Evolutionary conservation across 1,140 invertebrate genomes (phyloP).

Genomic region (Adoxophyes honmai): DNA sequence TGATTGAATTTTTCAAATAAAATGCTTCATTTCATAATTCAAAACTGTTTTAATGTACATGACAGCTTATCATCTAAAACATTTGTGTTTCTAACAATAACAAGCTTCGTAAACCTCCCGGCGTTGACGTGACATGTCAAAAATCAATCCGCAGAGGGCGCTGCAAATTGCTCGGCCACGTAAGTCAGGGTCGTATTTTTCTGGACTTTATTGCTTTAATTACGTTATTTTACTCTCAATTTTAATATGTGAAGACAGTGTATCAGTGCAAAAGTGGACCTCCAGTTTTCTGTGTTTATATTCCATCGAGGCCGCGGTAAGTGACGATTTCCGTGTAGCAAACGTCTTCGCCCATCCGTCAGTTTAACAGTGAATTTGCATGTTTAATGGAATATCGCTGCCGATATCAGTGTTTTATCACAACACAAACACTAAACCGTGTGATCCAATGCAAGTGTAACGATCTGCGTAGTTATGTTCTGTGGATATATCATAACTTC

Average conservation of each 20-base stretch:
- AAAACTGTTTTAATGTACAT: too few species aligned
- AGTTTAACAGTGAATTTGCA: constrained; percentile 65
- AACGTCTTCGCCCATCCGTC: constrained; percentile 48
- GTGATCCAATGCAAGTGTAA: background rate
- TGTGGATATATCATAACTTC: background rate
- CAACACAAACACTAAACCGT: constrained; percentile 42
- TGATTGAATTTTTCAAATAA: too few species aligned
- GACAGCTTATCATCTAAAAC: too few species aligned
- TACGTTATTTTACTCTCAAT: constrained; percentile 53
- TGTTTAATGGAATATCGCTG: constrained; percentile 54
- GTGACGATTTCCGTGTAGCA: constrained; percentile 29
- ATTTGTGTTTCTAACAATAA: background rate
- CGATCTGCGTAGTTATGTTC: background rate
- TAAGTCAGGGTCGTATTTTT: constrained; percentile 76
- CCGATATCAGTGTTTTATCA: constrained; percentile 51
- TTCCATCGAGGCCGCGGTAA: constrained; percentile 47
- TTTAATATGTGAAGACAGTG: constrained; percentile 69
- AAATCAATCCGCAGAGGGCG: constrained; percentile 69
- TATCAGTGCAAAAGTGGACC: constrained; percentile 46
- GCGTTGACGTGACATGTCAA: constrained; percentile 59
- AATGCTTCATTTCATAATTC: too few species aligned
- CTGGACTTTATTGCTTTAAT: constrained; percentile 58
- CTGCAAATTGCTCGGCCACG: constrained; percentile 71
- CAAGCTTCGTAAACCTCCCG: constrained; percentile 16
- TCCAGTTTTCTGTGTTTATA: constrained; percentile 49